phyloP scores from a whole-genome alignment of 2,113 vertebrate genomes.

The Chamaetylas fuelleborni region DNA sequence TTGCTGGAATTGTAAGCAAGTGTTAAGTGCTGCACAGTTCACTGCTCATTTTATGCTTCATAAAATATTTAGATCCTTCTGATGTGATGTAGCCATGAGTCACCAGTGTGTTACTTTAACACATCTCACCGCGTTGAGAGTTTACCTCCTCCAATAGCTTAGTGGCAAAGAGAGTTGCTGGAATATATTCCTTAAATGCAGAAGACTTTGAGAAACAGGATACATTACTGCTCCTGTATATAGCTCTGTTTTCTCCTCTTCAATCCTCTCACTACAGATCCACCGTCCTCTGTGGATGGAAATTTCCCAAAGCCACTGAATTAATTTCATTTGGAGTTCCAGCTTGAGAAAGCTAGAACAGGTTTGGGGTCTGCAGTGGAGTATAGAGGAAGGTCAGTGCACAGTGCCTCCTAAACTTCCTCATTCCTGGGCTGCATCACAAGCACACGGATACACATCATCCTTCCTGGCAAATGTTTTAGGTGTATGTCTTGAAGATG shows the following conservation, averaged over 20 bases:
- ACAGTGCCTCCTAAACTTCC: background rate
- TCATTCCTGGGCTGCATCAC: accelerated
- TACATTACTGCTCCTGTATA: background rate
- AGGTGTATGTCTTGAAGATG: background rate
- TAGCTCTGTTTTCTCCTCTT: background rate
- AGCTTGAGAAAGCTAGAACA: background rate
- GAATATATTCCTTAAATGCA: background rate
- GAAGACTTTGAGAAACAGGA: background rate
- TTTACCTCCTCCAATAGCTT: background rate
- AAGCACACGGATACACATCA: accelerated
- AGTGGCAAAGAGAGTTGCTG: background rate
- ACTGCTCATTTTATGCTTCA: conserved; percentile 46
- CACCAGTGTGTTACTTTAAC: conserved; percentile 33
- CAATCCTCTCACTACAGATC: background rate
- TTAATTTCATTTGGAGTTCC: background rate
- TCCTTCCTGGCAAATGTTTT: background rate
- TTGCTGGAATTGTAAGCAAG: conserved; percentile 24
- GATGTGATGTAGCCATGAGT: conserved; percentile 13
- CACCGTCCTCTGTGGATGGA: background rate
- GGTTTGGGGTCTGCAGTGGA: background rate
- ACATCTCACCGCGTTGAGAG: background rate
- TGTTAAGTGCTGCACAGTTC: conserved; percentile 25
- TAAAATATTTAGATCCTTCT: conserved; percentile 59
- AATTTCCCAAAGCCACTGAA: background rate
- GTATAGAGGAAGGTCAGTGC: background rate